Evolutionary conservation across 2,888 invertebrate genomes (phyloP).

Genomic region (Dynastes maya): DNA sequence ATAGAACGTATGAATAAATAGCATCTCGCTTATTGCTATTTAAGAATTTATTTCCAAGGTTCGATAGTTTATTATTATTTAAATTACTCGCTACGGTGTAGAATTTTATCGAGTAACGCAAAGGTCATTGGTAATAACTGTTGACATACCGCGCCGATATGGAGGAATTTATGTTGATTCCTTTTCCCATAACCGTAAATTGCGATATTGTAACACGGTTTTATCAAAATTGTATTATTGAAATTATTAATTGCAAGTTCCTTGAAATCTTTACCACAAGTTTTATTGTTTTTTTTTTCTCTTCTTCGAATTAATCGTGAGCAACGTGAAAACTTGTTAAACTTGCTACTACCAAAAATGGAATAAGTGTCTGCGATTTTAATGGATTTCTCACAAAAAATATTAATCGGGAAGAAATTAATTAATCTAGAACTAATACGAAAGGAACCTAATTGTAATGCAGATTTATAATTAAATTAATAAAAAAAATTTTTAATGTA

Average conservation of each 20-base stretch:
- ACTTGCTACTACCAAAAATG: too few relatives aligned
- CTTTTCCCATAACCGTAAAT: constrained; percentile 8
- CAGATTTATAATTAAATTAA: too few relatives aligned
- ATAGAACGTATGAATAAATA: constrained; percentile 38
- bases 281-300: too few relatives aligned
- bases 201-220: neutral
- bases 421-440: too few relatives aligned
- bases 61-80: constrained; percentile 40
- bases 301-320: neutral
- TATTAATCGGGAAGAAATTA: too few relatives aligned
- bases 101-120: constrained; percentile 27
- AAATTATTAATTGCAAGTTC: constrained; percentile 14
- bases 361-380: too few relatives aligned
- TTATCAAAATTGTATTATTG: constrained; percentile 16
- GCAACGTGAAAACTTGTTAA: too few relatives aligned
- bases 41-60: constrained; percentile 43
- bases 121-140: constrained; percentile 32
- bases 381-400: too few relatives aligned
- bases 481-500: too few relatives aligned
- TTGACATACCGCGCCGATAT: constrained; percentile 31
- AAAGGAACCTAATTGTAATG: too few relatives aligned
- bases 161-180: constrained; percentile 28
- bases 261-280: too few relatives aligned
- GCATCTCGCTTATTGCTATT: constrained; percentile 43
- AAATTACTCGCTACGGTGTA: constrained; percentile 38